phyloP scores from a whole-genome alignment of 2,113 vertebrate genomes.

The Lampris megalopsis region DNA sequence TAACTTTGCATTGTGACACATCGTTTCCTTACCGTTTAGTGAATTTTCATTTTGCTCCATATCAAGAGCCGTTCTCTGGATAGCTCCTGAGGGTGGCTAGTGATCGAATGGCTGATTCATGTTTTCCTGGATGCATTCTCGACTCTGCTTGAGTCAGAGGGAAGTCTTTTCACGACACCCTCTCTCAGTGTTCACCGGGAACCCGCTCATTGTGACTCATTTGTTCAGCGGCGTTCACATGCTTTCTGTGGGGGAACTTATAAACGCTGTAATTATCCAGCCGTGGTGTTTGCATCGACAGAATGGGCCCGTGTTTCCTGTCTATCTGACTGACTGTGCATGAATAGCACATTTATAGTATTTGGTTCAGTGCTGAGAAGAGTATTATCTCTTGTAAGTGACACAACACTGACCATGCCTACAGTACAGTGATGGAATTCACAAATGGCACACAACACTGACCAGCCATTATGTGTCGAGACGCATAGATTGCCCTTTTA shows the following conservation, averaged over 20 bases:
- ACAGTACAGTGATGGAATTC: constrained; percentile 23
- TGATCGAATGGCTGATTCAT: neutral
- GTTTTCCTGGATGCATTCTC: neutral
- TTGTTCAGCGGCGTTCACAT: neutral
- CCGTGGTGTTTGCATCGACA: constrained; percentile 1
- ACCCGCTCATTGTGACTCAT: neutral
- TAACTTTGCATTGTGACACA: too few relatives aligned
- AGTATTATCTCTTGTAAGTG: constrained; percentile 21
- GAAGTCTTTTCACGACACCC: neutral
- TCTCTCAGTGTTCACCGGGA: neutral
- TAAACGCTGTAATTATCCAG: neutral
- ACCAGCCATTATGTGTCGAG: constrained; percentile 9
- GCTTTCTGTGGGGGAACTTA: neutral
- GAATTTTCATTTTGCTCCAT: too few relatives aligned
- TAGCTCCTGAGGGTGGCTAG: too few relatives aligned
- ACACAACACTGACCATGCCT: constrained; percentile 15
- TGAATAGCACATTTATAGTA: constrained; percentile 14
- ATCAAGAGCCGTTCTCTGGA: too few relatives aligned
- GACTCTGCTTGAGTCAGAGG: neutral
- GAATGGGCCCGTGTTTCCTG: neutral
- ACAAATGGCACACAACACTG: constrained; percentile 25
- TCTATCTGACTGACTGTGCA: neutral
- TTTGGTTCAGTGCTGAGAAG: constrained; percentile 20
- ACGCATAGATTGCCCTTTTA: constrained; percentile 37
- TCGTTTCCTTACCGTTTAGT: too few relatives aligned